These are phyloP conservation scores for Morelia viridis DNA, from an alignment of 2,797 vertebrate species.

Conservation along the genomic window DNA sequence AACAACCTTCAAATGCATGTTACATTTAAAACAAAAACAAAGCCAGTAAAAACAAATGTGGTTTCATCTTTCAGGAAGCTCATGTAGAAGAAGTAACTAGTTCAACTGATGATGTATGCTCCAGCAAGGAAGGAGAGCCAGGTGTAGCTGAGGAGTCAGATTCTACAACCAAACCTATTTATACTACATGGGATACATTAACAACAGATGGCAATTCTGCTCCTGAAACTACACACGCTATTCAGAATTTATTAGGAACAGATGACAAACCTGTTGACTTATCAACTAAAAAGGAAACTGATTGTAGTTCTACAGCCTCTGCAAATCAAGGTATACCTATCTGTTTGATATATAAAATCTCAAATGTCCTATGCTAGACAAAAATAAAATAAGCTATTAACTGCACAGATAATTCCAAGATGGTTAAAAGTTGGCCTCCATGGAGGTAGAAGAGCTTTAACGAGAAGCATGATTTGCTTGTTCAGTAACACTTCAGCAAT, in stretches of 20 bases:
- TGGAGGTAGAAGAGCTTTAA: not conserved
- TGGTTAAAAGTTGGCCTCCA: not conserved
- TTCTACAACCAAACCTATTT: slow-evolving; percentile 45
- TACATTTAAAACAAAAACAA: not conserved
- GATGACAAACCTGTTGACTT: slow-evolving; percentile 85
- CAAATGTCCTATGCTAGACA: not conserved
- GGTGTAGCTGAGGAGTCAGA: slow-evolving; percentile 56
- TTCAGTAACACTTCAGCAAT: not conserved
- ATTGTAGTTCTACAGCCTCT: slow-evolving; percentile 68
- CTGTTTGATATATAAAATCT: not conserved
- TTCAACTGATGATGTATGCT: slow-evolving; percentile 38
- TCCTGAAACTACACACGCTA: slow-evolving; percentile 34
- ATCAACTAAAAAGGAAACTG: slow-evolving; percentile 81
- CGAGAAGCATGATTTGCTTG: not conserved
- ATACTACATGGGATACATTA: slow-evolving; percentile 21
- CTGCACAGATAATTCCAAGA: not conserved
- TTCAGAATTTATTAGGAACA: slow-evolving; percentile 43
- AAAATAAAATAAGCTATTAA: not conserved
- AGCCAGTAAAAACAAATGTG: not conserved
- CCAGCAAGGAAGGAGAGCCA: slow-evolving; percentile 44
- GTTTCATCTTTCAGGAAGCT: slow-evolving; percentile 30
- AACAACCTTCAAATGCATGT: not conserved
- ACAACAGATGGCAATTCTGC: slow-evolving; percentile 55
- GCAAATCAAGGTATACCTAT: slow-evolving; percentile 69
- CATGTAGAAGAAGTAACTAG: slow-evolving; percentile 55